Percentiles rank a stretch among this genome's conserved stretches.
These are phyloP conservation scores for Lithophane leautieri DNA, from an alignment of 2,888 invertebrate genomes.

Conservation along the genomic window DNA sequence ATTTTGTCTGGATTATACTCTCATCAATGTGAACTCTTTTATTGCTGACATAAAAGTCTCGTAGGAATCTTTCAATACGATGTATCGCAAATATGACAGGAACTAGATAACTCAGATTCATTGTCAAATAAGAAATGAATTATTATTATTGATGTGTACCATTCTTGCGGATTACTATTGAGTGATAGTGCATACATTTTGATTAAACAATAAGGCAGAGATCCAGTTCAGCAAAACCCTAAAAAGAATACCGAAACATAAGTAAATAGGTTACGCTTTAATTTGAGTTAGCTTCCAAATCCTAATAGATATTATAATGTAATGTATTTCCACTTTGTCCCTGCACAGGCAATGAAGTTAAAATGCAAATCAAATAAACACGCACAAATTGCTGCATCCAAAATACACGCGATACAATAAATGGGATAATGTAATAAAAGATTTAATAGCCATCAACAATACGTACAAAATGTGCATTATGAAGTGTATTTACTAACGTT, in stretches of 20 bases:
- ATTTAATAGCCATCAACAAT: constrained; percentile 16
- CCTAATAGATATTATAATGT: not conserved
- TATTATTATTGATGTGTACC: not conserved
- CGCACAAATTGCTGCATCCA: constrained; percentile 24
- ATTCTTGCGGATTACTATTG: not conserved
- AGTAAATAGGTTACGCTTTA: not conserved
- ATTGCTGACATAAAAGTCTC: constrained; percentile 60
- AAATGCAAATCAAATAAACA: constrained; percentile 47
- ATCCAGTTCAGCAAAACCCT: rapidly evolving
- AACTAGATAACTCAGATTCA: constrained; percentile 10
- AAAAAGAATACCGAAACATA: not conserved
- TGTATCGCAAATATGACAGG: constrained; percentile 48
- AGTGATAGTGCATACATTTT: not conserved
- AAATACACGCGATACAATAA: constrained; percentile 18
- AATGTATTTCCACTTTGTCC: constrained; percentile 12
- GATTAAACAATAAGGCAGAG: too few relatives aligned
- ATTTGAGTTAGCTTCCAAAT: not conserved
- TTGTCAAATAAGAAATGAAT: not conserved
- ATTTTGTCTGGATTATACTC: constrained; percentile 64
- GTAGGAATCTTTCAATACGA: constrained; percentile 59
- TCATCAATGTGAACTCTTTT: constrained; percentile 65
- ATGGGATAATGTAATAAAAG: constrained; percentile 12
- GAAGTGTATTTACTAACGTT: not conserved
- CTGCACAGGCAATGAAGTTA: constrained; percentile 12
- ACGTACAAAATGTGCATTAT: not conserved